Conservation (phyloP, 2,113 vertebrate species). For the Chloropsis hardwickii region DNA sequence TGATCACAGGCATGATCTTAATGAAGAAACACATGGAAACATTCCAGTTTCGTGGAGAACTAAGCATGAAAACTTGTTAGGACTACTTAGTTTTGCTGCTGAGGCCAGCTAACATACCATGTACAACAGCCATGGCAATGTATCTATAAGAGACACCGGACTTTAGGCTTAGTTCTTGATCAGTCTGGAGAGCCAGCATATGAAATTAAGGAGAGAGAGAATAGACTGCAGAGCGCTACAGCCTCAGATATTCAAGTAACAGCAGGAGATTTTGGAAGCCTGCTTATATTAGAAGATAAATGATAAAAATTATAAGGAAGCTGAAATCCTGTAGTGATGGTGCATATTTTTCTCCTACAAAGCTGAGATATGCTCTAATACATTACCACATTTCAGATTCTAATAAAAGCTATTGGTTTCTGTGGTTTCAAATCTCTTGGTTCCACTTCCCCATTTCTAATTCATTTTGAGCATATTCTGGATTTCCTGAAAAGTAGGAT, state of each 20-base stretch:
- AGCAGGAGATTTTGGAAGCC: neutral
- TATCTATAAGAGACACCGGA: neutral
- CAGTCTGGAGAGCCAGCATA: neutral
- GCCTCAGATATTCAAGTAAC: neutral
- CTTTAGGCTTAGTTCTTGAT: neutral
- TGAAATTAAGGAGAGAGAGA: neutral
- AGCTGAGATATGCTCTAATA: neutral
- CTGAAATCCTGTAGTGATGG: neutral
- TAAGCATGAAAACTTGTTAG: neutral
- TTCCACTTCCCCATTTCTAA: slow-evolving; percentile 17
- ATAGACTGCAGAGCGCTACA: neutral
- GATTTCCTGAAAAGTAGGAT: slow-evolving; percentile 4
- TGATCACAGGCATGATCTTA: neutral
- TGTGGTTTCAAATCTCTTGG: slow-evolving; percentile 19
- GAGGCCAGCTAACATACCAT: neutral
- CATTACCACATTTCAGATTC: neutral
- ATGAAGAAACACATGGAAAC: neutral
- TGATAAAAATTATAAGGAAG: slow-evolving; percentile 7
- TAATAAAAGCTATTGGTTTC: neutral
- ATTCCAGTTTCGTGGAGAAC: neutral
- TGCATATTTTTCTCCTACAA: neutral
- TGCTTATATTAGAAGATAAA: slow-evolving; percentile 34
- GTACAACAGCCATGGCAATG: neutral
- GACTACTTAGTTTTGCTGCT: neutral
- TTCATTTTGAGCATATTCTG: neutral